Evolutionary conservation across 2,113 vertebrate genomes (phyloP).

Genomic region (Myocastor coypus): DNA sequence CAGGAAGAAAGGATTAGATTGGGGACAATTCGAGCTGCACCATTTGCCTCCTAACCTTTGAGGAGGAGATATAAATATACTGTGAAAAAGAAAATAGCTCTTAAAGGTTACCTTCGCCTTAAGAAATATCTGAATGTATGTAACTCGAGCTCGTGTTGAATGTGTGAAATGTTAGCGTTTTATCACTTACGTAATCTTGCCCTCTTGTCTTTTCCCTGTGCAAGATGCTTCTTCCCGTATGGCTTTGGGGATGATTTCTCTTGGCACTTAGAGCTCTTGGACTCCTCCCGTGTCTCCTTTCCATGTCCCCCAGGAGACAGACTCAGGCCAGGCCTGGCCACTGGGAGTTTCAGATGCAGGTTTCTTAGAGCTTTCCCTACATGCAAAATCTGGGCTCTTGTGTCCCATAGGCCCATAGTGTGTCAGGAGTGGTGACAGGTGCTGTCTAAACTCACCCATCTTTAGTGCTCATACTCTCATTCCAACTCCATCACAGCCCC

Average conservation of each 20-base stretch:
- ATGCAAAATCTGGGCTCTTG: fast-evolving
- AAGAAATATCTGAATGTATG: constrained; percentile 28
- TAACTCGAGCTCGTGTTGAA: neutral
- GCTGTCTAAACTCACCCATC: neutral
- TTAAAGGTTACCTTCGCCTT: constrained; percentile 68
- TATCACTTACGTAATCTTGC: constrained; percentile 9
- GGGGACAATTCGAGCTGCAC: constrained; percentile 34
- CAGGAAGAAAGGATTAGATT: constrained; percentile 34
- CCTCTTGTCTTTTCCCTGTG: neutral
- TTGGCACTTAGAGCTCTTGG: fast-evolving
- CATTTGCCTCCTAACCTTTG: constrained; percentile 43
- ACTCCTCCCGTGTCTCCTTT: neutral
- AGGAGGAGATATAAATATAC: too few species aligned
- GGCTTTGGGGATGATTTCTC: neutral
- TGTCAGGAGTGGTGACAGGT: fast-evolving
- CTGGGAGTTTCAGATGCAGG: neutral
- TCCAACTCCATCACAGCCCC: fast-evolving
- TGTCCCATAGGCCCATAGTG: neutral
- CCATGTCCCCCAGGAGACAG: neutral
- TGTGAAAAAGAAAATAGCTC: constrained; percentile 29
- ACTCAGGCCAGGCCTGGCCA: neutral
- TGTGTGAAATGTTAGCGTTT: constrained; percentile 49
- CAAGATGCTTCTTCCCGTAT: neutral
- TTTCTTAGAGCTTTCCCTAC: fast-evolving
- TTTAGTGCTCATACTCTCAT: neutral